Percentiles rank a stretch among this genome's conserved stretches.
phyloP scores from a whole-genome alignment of 2,113 vertebrate species.

The Columba livia region DNA sequence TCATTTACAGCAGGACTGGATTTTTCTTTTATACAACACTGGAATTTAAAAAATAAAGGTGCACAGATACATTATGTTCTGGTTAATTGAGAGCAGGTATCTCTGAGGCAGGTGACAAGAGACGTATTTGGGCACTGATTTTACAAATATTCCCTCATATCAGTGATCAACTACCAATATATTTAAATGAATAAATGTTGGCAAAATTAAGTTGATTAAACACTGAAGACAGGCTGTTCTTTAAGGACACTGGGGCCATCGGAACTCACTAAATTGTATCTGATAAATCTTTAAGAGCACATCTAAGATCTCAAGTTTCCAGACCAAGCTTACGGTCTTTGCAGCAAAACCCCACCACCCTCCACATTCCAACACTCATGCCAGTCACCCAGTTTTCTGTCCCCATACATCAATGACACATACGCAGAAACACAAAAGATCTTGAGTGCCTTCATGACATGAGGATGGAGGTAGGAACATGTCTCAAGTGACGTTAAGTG shows the following conservation, averaged over 20 bases:
- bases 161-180: background rate
- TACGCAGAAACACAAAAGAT: background rate
- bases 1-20: background rate
- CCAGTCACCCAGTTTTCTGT: background rate
- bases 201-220: background rate
- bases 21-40: background rate
- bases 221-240: background rate
- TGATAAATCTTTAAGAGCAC: background rate
- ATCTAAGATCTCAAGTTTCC: background rate
- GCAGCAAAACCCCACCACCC: background rate
- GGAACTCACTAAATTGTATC: background rate
- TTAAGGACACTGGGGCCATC: background rate
- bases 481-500: background rate
- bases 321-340: background rate
- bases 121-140: background rate
- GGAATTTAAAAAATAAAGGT: background rate
- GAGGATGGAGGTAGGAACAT: background rate
- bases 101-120: background rate
- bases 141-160: background rate
- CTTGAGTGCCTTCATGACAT: fast-evolving
- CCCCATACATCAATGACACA: background rate
- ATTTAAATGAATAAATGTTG: background rate
- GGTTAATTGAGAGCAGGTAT: background rate
- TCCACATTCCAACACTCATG: background rate
- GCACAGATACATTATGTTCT: background rate